A percentile compares a stretch with the other conserved stretches of the same genome.
These are phyloP conservation scores for Caenorhabditis latens DNA, from an alignment of 1,140 invertebrate species.

Conservation along the genomic window DNA sequence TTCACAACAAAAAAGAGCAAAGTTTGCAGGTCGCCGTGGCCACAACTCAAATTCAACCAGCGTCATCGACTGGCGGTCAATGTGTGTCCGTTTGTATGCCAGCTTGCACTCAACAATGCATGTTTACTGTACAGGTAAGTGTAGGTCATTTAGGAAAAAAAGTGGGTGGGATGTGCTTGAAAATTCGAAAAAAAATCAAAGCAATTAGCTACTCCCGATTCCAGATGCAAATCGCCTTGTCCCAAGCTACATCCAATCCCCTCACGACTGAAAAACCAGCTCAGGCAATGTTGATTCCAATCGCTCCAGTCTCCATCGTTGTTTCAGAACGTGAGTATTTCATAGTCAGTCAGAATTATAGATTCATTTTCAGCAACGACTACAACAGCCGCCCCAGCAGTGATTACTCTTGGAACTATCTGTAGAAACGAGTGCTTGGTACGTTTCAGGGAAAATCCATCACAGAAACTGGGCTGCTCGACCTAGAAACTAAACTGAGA, in stretches of 20 bases:
- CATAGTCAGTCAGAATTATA: not conserved
- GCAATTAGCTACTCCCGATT: not conserved
- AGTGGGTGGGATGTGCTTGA: not conserved
- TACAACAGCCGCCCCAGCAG: slow-evolving; percentile 8
- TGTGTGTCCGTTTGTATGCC: slow-evolving; percentile 58
- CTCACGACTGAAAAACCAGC: slow-evolving; percentile 14
- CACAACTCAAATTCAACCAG: slow-evolving; percentile 40
- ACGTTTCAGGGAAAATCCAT: not conserved
- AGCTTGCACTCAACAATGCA: slow-evolving; percentile 53
- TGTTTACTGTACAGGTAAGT: slow-evolving; percentile 48
- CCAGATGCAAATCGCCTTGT: slow-evolving; percentile 26
- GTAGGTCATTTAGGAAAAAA: not conserved
- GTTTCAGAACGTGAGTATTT: not conserved
- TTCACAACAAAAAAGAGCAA: slow-evolving; percentile 14
- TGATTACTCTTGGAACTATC: slow-evolving; percentile 21
- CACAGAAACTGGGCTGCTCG: too few relatives aligned
- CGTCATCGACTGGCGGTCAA: slow-evolving; percentile 44
- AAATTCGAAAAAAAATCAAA: not conserved
- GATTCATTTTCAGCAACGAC: slow-evolving; percentile 1
- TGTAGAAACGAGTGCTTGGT: slow-evolving; percentile 50
- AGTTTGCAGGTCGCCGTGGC: slow-evolving; percentile 46
- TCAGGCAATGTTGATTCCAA: slow-evolving; percentile 14
- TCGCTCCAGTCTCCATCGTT: not conserved
- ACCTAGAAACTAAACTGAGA: too few relatives aligned
- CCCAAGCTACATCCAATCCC: not conserved